Conservation (phyloP, 2,113 vertebrate genomes). For the Limnothrissa miodon region DNA sequence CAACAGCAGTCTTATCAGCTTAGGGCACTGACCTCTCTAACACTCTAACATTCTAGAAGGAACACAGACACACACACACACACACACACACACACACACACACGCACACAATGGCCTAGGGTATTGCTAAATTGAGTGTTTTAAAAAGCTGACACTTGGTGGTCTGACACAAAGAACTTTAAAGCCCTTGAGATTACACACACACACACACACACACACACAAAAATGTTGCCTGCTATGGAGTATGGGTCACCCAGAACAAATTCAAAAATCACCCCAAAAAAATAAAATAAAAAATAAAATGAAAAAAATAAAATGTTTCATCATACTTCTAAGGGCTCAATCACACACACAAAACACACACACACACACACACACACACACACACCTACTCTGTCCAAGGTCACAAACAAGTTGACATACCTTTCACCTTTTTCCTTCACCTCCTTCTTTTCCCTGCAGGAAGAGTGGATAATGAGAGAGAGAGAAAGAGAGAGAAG, state of each 20-base stretch:
- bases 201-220: conserved; percentile 7
- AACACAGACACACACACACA: background rate
- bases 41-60: background rate
- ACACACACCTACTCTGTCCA: background rate
- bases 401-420: background rate
- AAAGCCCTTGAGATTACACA: background rate
- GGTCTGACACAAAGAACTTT: background rate
- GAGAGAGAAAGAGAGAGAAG: background rate
- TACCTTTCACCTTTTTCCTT: conserved; percentile 79
- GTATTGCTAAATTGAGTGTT: background rate
- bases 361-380: background rate
- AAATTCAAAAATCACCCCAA: background rate
- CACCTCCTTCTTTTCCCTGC: conserved; percentile 90
- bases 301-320: too few species aligned
- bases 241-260: background rate
- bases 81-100: background rate
- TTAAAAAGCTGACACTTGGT: background rate
- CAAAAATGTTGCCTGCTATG: background rate
- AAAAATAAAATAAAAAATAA: too few species aligned
- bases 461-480: conserved; percentile 43
- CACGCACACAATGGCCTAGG: background rate
- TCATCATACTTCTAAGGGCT: too few species aligned
- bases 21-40: background rate
- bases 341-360: background rate
- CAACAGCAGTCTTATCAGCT: background rate